Conservation (phyloP, 2,888 invertebrate genomes). For the Sialis lutaria region DNA sequence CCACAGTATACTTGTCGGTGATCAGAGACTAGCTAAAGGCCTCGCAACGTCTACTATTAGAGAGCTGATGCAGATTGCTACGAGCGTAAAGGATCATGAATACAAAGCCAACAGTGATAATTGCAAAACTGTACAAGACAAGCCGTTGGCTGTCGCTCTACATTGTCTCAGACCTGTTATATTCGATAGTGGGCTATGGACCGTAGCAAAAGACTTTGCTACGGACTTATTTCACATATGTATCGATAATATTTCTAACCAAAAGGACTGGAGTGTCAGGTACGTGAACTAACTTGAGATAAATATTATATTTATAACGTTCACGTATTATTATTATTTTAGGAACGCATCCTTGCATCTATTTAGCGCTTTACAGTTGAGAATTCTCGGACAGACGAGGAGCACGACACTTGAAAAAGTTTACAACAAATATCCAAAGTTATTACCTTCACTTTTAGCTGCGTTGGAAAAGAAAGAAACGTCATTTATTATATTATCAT, state of each 20-base stretch:
- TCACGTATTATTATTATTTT: neutral
- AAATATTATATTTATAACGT: neutral
- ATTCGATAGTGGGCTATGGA: neutral
- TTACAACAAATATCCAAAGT: no score
- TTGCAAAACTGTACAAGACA: neutral
- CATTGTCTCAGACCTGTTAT: slow-evolving; percentile 1
- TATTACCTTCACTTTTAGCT: no score
- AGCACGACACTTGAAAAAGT: no score
- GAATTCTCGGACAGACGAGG: no score
- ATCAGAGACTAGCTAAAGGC: neutral
- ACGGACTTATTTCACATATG: neutral
- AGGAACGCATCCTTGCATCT: no score
- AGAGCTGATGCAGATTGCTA: no score
- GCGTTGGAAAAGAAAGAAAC: no score
- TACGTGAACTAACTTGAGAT: neutral
- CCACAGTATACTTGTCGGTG: neutral
- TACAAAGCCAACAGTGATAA: no score
- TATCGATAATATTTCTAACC: neutral
- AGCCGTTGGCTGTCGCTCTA: neutral
- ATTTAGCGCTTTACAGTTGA: no score
- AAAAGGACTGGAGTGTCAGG: slow-evolving; percentile 1
- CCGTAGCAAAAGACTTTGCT: neutral
- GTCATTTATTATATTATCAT: no score
- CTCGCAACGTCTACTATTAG: no score
- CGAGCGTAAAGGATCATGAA: no score